Evolutionary conservation across 2,113 vertebrate genomes (phyloP), one percentile per base, ranked within the genome.

Genomic region (Malaclemys terrapin): DNA sequence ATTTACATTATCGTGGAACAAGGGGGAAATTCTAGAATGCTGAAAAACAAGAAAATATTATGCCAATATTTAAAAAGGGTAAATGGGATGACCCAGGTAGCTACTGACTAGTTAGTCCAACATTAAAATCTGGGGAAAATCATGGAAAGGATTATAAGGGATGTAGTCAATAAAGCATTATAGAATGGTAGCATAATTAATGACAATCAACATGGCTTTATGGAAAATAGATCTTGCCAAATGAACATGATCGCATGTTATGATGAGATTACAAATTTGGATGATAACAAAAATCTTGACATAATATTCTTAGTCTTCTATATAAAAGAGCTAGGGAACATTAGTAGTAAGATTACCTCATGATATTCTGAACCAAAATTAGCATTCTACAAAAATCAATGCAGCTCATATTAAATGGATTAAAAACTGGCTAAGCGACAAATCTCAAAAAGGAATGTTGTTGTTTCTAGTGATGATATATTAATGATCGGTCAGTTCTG

Each of bases 201-300:
- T 94, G 95, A 93, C 94, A 96, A 97, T 97, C 96, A 97, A 92
- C 94, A 92, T 22, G 94, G 90, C 95, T 97, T 97, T 97, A 97
- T 54, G 94, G 91, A 94, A 96, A 96, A 94, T 85, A 94, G 72
- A 91, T 86, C 93, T 95, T 92, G 93, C 94, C 80, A 80, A 84
- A 75, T 6, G 88, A 93, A 95, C 85, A 86, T 94, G 81, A 4
- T 79, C 57, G 62, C 6, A 90, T 92, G 96, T 94, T 94, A 79
- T 97, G 93, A 97, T 96, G 93, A 95, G 96, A 97, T 97, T 97
- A 96, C 29, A 91, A 94, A 97, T 97, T 93, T 96, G 96, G 95
- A 65, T 91, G 91, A 95, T 69, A 84, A 96, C 95, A 95, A 94
- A 95, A 95, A 94, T 96, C 94, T 54, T 88, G 89, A 96, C 96